A percentile compares a stretch with the other conserved stretches of the same genome.
These are phyloP conservation scores for Lophochroa leadbeateri DNA, from an alignment of 2,113 vertebrate species.

Conservation along the genomic window DNA sequence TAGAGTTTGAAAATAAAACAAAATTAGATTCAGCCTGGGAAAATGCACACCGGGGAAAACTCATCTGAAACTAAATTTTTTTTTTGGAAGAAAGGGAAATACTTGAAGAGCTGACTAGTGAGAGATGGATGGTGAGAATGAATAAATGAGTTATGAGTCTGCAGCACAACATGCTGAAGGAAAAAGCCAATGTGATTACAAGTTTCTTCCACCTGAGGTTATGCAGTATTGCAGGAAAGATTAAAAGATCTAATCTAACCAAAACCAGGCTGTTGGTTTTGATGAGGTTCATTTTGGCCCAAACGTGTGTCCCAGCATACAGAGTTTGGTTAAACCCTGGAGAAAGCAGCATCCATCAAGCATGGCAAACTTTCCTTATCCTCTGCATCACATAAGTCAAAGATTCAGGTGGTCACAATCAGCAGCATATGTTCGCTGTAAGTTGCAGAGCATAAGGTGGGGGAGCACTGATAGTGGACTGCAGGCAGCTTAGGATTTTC, in stretches of 20 bases:
- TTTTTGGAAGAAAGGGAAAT: slow-evolving; percentile 17
- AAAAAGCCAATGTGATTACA: slow-evolving; percentile 22
- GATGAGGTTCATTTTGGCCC: background rate
- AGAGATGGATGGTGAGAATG: slow-evolving; percentile 8
- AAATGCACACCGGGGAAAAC: slow-evolving; percentile 48
- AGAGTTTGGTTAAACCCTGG: background rate
- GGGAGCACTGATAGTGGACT: background rate
- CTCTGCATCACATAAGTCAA: background rate
- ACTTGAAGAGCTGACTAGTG: slow-evolving; percentile 13
- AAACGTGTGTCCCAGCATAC: background rate
- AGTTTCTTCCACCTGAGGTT: background rate
- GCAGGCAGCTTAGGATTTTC: background rate
- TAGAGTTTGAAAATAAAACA: slow-evolving; percentile 56
- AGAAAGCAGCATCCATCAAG: background rate
- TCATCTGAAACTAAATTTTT: slow-evolving; percentile 38
- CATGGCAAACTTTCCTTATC: background rate
- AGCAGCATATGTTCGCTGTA: background rate
- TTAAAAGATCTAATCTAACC: background rate
- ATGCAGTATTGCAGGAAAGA: background rate
- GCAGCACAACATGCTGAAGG: background rate
- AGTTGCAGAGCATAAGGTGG: background rate
- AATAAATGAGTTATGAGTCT: slow-evolving; percentile 14
- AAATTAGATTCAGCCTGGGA: slow-evolving; percentile 58
- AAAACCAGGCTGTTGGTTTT: background rate
- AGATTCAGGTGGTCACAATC: background rate